These are phyloP conservation scores for Ricordea florida DNA, from an alignment of 92 coral and sea anemone species.

Conservation along the genomic window DNA sequence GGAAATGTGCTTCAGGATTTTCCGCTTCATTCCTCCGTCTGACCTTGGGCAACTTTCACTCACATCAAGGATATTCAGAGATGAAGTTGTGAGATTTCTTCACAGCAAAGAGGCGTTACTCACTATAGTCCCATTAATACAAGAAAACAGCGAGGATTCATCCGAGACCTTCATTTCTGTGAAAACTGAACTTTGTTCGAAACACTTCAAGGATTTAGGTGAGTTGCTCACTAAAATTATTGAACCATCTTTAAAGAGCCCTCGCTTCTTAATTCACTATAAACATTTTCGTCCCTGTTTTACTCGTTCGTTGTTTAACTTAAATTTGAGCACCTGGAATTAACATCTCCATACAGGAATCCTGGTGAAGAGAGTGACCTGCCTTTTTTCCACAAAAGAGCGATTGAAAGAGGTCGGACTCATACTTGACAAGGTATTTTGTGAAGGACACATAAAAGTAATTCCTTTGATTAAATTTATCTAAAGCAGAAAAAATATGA, in stretches of 20 bases:
- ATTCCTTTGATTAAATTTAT: too few species aligned
- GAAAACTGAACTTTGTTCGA: slow-evolving; percentile 53
- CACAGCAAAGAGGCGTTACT: slow-evolving; percentile 80
- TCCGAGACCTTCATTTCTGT: slow-evolving; percentile 33
- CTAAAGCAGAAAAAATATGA: too few species aligned
- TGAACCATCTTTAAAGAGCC: background rate
- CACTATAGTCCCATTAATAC: slow-evolving; percentile 70
- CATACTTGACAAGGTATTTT: slow-evolving; percentile 86
- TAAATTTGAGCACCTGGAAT: background rate
- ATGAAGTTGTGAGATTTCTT: slow-evolving; percentile 70
- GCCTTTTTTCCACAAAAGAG: slow-evolving; percentile 93
- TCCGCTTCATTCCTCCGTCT: slow-evolving; percentile 63
- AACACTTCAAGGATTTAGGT: slow-evolving; percentile 90
- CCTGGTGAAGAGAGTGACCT: slow-evolving; percentile 82
- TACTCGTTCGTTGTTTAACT: too few species aligned
- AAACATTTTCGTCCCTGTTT: too few species aligned
- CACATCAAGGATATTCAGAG: slow-evolving; percentile 76
- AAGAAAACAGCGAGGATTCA: slow-evolving; percentile 20
- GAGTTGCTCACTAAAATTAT: background rate
- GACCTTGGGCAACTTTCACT: slow-evolving; percentile 85
- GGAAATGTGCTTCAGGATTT: slow-evolving; percentile 80
- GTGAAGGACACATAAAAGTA: background rate
- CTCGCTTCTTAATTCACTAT: background rate
- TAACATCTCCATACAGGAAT: slow-evolving; percentile 49
- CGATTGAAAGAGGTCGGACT: slow-evolving; percentile 91